Evolutionary conservation across 2,113 vertebrate species (phyloP), one percentile per base, ranked within the genome.

Genomic region (Amia ocellicauda): DNA sequence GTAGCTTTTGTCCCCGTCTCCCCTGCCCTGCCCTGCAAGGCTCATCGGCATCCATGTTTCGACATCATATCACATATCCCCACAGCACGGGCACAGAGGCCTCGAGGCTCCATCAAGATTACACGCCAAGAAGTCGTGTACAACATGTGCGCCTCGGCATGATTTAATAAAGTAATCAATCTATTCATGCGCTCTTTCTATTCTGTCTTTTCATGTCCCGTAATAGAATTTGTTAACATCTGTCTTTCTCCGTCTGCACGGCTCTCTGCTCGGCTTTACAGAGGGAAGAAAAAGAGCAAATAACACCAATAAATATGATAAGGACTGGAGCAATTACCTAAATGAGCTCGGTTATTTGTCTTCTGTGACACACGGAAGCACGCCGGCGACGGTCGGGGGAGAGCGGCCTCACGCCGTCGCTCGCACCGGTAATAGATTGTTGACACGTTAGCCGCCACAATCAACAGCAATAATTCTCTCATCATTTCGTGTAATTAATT

Each of bases 301-400:
- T 36, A 24, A 62, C 54, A 71, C 60, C 63, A 60, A 70, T 72
- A 68, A 55, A 69, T 58, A 55, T 68, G 50, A 56, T 58, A 24
- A 64, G 51, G 63, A 49, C 28, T 17, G 51, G 28, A 63, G 61
- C 69, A 69, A 69, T 78, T 73, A 71, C 31, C 58, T 73, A 71
- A 73, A 73, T 69, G 64, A 73, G 45, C 20, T 57, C 31, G 17
- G 55, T 59, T 36, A 61, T 69, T 69, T 62, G 24, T 74, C 73
- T 71, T 14, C 13, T 24, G 9, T 31, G 36, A 62, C 28, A 31
- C 17, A 43, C 47, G 47, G 51, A 56, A 69, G 41, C 58, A 60
- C 61, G 60, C 67, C 70, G 64, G 42, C 51, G 28, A 62, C 24
- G 59, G 50, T 49, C 36, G 52, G 28, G 50, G 51, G 61, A 26